Evolutionary conservation across 1,140 invertebrate genomes (phyloP).

Genomic region (Ylistrum balloti): DNA sequence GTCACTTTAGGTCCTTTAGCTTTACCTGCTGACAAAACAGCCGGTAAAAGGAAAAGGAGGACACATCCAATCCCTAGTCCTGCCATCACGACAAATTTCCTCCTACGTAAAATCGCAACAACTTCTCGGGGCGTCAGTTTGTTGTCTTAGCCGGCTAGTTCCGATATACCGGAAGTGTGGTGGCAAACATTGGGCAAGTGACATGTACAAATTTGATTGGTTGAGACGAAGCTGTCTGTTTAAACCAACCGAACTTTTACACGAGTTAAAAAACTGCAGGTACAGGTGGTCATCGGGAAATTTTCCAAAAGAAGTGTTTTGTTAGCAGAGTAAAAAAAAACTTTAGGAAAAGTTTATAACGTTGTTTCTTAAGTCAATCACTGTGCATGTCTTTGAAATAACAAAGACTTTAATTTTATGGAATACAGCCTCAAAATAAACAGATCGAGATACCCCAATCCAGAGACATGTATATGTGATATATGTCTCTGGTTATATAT

Average conservation of each 20-base stretch:
- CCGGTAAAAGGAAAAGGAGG: conserved; percentile 54
- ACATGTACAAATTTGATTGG: conserved; percentile 34
- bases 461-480: no score
- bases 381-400: no score
- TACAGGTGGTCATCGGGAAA: no score
- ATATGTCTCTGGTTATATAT: no score
- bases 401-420: no score
- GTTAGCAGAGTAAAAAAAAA: no score
- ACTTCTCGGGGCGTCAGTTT: conserved; percentile 22
- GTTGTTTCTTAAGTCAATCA: no score
- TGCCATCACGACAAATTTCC: conserved; percentile 14
- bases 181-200: background rate
- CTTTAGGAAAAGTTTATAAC: no score
- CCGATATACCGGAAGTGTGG: conserved; percentile 13
- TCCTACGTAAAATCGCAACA: background rate
- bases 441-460: no score
- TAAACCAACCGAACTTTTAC: background rate
- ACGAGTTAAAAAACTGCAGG: no score
- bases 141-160: background rate
- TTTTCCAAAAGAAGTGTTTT: no score
- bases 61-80: conserved; percentile 13
- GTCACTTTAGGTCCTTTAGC: conserved; percentile 89
- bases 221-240: background rate
- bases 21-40: conserved; percentile 60
- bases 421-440: no score